Evolutionary conservation across 2,888 invertebrate genomes (phyloP).

Genomic region (Tupiocoris notatus): DNA sequence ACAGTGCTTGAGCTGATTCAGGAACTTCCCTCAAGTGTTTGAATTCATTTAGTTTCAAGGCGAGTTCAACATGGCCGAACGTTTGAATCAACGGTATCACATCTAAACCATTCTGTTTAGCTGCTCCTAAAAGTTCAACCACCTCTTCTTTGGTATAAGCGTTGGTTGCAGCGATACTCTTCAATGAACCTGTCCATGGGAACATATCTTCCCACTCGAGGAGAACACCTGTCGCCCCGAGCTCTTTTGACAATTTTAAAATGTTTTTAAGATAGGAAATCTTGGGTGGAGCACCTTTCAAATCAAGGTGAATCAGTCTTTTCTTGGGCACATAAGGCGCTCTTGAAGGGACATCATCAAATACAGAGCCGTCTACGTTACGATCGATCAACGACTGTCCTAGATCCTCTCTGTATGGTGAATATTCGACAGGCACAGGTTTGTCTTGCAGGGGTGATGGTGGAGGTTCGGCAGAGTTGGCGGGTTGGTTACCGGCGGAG

Average conservation of each 20-base stretch:
- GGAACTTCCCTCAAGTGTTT: slow-evolving; percentile 65
- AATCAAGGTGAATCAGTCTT: slow-evolving; percentile 69
- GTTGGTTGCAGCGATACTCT: slow-evolving; percentile 59
- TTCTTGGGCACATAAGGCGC: slow-evolving; percentile 56
- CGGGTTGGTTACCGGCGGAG: slow-evolving; percentile 41
- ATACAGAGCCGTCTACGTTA: slow-evolving; percentile 35
- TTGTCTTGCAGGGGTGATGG: slow-evolving; percentile 15
- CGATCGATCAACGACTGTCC: slow-evolving; percentile 29
- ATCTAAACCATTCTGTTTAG: slow-evolving; percentile 61
- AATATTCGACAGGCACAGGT: slow-evolving; percentile 29
- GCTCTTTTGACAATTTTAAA: slow-evolving; percentile 60
- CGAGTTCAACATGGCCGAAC: slow-evolving; percentile 74
- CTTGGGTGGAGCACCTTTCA: slow-evolving; percentile 75
- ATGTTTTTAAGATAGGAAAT: slow-evolving; percentile 61
- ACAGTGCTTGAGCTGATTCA: slow-evolving; percentile 68
- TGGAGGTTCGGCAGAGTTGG: slow-evolving; percentile 4
- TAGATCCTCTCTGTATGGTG: slow-evolving; percentile 43
- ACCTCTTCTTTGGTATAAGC: slow-evolving; percentile 62
- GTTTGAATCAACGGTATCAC: slow-evolving; percentile 75
- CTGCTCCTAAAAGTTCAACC: slow-evolving; percentile 57
- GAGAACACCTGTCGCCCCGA: slow-evolving; percentile 71
- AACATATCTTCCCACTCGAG: slow-evolving; percentile 83
- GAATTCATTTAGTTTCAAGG: slow-evolving; percentile 65
- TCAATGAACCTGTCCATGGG: slow-evolving; percentile 65
- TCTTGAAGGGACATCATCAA: slow-evolving; percentile 42